Conservation (phyloP, 2,888 invertebrate genomes). For the Hermaeophaga mercurialis region DNA sequence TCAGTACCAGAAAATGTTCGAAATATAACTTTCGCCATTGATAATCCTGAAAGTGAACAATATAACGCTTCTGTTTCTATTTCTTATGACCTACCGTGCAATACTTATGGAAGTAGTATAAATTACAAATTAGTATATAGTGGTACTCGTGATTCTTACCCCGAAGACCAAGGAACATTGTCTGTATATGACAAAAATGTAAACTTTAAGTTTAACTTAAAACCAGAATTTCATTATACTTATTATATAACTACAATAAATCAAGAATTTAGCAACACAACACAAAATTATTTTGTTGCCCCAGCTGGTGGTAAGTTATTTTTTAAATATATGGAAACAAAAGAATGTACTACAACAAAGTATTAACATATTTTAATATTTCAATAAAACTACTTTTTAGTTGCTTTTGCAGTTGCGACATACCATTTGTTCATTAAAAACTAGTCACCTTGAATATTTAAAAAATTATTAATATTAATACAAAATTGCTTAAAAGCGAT, state of each 20-base stretch:
- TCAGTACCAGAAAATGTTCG: conserved; percentile 30
- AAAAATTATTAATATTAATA: no score
- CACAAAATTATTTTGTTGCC: conserved; percentile 26
- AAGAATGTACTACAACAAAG: no score
- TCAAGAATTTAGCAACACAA: conserved; percentile 5
- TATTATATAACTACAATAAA: conserved; percentile 25
- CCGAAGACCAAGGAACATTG: not conserved
- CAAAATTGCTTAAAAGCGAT: no score
- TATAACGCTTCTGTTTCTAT: conserved; percentile 38
- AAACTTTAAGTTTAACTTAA: conserved; percentile 22
- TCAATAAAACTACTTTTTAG: no score
- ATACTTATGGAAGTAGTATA: conserved; percentile 40
- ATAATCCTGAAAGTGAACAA: conserved; percentile 17
- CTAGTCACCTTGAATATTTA: no score
- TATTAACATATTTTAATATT: no score
- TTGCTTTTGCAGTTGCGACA: no score
- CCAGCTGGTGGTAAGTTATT: conserved; percentile 44
- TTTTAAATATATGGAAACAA: no score
- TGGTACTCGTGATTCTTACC: conserved; percentile 27
- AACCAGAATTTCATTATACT: conserved; percentile 38
- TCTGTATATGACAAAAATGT: not conserved
- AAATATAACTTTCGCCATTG: not conserved
- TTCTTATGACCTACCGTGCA: conserved; percentile 40
- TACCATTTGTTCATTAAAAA: no score
- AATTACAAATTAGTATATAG: conserved; percentile 33